Percentiles rank a stretch among this genome's conserved stretches.
Conservation (phyloP, 2,113 vertebrate genomes). For the Bambusicola thoracicus region DNA sequence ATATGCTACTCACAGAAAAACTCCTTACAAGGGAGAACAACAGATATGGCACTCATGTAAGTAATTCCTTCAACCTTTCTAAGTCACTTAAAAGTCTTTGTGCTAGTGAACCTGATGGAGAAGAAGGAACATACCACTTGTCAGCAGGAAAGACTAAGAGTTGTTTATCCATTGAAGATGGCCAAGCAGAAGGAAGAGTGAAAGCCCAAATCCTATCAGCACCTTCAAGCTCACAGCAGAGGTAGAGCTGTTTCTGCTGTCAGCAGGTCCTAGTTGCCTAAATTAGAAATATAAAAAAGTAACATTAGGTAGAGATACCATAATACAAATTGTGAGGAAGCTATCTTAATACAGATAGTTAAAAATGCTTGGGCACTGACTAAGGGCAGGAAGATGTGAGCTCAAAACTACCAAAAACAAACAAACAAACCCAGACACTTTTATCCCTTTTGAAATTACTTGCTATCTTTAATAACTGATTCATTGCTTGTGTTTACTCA, state of each 20-base stretch:
- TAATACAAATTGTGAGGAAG: not conserved
- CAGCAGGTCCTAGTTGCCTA: not conserved
- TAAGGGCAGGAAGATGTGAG: not conserved
- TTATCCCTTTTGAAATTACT: not conserved
- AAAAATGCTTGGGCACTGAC: not conserved
- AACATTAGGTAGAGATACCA: not conserved
- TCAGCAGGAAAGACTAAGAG: not conserved
- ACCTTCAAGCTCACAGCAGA: not conserved
- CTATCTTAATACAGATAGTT: not conserved
- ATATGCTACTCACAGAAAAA: accelerated
- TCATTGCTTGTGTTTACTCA: not conserved
- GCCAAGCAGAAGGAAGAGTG: not conserved
- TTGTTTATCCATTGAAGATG: not conserved
- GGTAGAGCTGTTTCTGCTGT: not conserved
- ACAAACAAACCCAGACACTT: not conserved
- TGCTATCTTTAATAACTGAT: not conserved
- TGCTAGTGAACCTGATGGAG: not conserved
- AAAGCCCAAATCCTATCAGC: not conserved
- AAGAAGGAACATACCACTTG: not conserved
- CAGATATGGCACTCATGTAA: accelerated
- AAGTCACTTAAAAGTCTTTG: not conserved
- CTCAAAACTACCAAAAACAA: not conserved
- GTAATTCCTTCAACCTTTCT: not conserved
- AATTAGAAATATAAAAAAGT: not conserved
- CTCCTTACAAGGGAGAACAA: not conserved